Percentiles rank a stretch among this genome's conserved stretches.
These are phyloP conservation scores for Carduelis carduelis DNA, from an alignment of 2,797 vertebrate genomes.

Conservation along the genomic window DNA sequence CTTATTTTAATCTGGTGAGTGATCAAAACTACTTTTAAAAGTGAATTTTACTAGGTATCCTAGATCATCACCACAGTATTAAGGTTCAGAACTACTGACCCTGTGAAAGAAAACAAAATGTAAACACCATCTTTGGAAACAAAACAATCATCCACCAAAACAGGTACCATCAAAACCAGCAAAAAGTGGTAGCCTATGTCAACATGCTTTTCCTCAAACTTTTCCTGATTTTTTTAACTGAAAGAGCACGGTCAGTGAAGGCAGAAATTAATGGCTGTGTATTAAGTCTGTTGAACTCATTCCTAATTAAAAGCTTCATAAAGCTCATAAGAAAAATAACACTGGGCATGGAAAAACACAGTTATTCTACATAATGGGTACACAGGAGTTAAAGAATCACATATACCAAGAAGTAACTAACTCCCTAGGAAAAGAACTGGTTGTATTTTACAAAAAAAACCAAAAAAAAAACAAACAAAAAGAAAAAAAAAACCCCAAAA, in stretches of 20 bases:
- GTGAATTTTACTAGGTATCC: background rate
- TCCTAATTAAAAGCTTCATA: conserved; percentile 26
- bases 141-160: background rate
- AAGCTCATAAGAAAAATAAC: background rate
- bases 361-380: background rate
- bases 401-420: background rate
- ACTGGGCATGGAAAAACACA: background rate
- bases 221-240: background rate
- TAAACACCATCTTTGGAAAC: background rate
- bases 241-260: background rate
- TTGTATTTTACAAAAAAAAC: background rate
- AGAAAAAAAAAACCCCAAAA: no score
- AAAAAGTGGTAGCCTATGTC: background rate
- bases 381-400: background rate
- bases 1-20: background rate
- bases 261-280: background rate
- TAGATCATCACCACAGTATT: background rate
- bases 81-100: background rate
- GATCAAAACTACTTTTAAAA: background rate
- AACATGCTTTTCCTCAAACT: background rate
- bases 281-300: background rate
- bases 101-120: fast-evolving
- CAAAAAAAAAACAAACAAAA: background rate
- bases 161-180: background rate
- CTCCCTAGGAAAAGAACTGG: background rate